Percentiles rank a stretch among this genome's conserved stretches.
These are phyloP conservation scores for Bolinopsis microptera DNA, from an alignment of 37 sponge, comb jelly and placozoan genomes.

Conservation along the genomic window DNA sequence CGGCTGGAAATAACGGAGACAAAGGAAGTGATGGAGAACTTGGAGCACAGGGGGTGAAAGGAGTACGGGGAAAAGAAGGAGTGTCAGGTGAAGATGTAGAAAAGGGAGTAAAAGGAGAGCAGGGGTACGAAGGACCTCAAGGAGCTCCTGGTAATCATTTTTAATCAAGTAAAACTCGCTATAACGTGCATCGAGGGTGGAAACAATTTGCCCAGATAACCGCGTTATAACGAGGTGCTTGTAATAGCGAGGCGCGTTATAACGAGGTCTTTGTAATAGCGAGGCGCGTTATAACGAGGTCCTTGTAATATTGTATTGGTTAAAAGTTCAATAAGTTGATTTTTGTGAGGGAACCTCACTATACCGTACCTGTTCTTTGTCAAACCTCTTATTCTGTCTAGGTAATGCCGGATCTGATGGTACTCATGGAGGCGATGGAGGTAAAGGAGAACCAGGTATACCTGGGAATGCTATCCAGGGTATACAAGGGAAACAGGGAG, in stretches of 20 bases:
- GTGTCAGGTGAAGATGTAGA: background rate
- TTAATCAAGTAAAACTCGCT: too few relatives aligned
- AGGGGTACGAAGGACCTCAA: background rate
- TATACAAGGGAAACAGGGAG: slow-evolving; percentile 13
- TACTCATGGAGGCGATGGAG: background rate
- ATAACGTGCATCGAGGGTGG: too few relatives aligned
- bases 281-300: background rate
- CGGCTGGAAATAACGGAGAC: too few relatives aligned
- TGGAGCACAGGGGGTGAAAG: background rate
- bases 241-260: too few relatives aligned
- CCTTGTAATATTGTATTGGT: background rate
- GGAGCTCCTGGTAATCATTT: background rate
- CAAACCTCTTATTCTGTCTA: background rate
- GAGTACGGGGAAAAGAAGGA: background rate
- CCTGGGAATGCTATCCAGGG: background rate
- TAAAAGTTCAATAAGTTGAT: too few relatives aligned
- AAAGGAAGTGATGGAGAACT: background rate
- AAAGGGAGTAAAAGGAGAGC: background rate
- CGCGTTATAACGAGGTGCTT: too few relatives aligned
- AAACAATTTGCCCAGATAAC: too few relatives aligned
- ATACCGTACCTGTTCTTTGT: too few relatives aligned
- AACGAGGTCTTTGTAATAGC: too few relatives aligned
- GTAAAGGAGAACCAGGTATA: slow-evolving; percentile 58
- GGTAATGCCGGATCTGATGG: background rate
- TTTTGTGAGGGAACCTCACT: too few relatives aligned